These are phyloP conservation scores for Drosophila melanosoma DNA, from an alignment of 2,888 invertebrate genomes.

Conservation along the genomic window DNA sequence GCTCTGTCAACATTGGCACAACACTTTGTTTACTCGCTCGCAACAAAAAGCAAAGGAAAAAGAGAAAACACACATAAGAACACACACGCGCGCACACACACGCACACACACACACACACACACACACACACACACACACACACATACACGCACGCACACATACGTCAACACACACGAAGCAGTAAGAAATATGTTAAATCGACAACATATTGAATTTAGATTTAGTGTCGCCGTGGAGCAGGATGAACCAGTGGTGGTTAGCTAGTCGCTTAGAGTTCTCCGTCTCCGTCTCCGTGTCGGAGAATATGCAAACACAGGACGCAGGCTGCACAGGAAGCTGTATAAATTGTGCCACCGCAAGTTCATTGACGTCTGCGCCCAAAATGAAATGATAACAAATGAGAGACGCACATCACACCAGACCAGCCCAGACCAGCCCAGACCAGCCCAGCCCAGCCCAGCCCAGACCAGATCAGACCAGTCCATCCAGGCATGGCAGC, in stretches of 20 bases:
- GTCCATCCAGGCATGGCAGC: too few relatives aligned
- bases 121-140: conserved; percentile 10
- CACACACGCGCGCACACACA: neutral
- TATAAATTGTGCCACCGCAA: conserved; percentile 20
- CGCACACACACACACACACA: too few relatives aligned
- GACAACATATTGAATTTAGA: conserved; percentile 79
- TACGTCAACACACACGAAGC: conserved; percentile 34
- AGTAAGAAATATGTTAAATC: conserved; percentile 71
- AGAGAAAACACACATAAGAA: neutral
- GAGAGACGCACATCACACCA: conserved; percentile 15
- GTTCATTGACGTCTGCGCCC: conserved; percentile 55
- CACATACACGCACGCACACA: conserved; percentile 5
- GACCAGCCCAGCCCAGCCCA: too few relatives aligned
- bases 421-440: too few relatives aligned
- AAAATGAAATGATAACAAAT: conserved; percentile 60
- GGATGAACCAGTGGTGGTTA: conserved; percentile 14
- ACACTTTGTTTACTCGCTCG: conserved; percentile 68
- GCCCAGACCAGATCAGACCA: too few relatives aligned
- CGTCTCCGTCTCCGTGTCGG: conserved; percentile 5
- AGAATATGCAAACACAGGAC: conserved; percentile 44
- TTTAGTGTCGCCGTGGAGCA: conserved; percentile 58
- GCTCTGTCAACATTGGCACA: conserved; percentile 72
- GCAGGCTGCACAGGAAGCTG: conserved; percentile 27
- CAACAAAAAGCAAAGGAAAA: conserved; percentile 21
- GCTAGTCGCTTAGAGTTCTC: neutral